Evolutionary conservation across 2,888 invertebrate species (phyloP), one percentile per base, ranked within the genome.

Genomic region (Drosophila ustulata): DNA sequence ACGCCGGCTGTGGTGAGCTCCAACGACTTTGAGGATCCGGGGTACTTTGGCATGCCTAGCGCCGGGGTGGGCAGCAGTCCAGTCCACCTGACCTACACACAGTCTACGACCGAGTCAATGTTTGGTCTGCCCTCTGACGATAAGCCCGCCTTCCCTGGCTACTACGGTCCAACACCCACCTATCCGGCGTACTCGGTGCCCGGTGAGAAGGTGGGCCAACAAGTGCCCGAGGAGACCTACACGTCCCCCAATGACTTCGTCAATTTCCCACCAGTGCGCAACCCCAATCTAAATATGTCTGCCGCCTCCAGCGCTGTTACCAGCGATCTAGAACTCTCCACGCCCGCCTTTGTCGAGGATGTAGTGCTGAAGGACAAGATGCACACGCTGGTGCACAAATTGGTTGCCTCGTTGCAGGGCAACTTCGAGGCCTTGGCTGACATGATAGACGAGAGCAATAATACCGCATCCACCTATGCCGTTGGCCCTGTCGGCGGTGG

Each of bases 201-300:
- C 3, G 91, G 90, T 30, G 89, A 90, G 47, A 91, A 90, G 50
- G 53, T 88, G 0, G 85, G 81, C n/a, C 76, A 83, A 9, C 75
- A 75, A 0, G 43, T 82, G 6, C 82, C 89, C 66, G 90, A 91
- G 43, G 95, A 95, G 79, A 93, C 94, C 6, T 95, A 95, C 72
- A 95, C 96, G 0, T 94, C 95, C 0, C 94, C 94, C 0, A 95
- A 96, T 82, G 95, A 96, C 71, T 92, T 95, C 25, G 95, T 95
- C 37, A 96, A 96, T 82, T 97, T 97, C 93, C 97, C 97, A 13
- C 97, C 97, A 0, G 97, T 97, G 0, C 94, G 97, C 50, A 96
- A 97, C 91, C 97, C 97, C 0, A 95, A 96, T 92, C 92, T 96
- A 0, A 97, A 97, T 71, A 94, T 95, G 80, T 95, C 96, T 0